These are phyloP conservation scores for Drosophila mayaguana DNA, from an alignment of 2,888 invertebrate species.

Conservation along the genomic window DNA sequence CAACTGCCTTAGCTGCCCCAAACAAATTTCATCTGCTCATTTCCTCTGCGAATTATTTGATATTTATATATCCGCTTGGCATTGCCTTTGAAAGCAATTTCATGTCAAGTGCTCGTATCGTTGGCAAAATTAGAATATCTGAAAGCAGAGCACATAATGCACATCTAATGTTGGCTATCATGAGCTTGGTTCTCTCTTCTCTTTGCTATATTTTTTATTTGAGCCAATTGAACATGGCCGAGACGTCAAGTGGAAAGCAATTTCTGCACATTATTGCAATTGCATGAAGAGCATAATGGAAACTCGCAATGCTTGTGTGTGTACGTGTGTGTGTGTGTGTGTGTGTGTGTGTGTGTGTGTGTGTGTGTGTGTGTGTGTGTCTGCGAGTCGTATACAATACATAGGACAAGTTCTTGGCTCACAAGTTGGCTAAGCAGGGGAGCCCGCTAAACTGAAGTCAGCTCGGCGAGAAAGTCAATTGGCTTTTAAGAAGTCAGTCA, in stretches of 20 bases:
- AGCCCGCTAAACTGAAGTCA: conserved; percentile 48
- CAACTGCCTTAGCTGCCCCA: neutral
- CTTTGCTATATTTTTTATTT: conserved; percentile 10
- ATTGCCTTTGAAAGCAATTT: conserved; percentile 19
- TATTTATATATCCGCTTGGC: conserved; percentile 7
- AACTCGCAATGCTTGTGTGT: conserved; percentile 50
- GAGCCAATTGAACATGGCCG: conserved; percentile 33
- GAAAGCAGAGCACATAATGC: conserved; percentile 25
- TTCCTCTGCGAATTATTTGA: conserved; percentile 2
- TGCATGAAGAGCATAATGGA: conserved; percentile 61
- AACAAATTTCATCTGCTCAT: neutral
- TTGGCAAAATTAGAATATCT: conserved; percentile 33
- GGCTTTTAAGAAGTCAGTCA: conserved; percentile 77
- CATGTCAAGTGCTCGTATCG: conserved; percentile 18
- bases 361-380: conserved; percentile 4
- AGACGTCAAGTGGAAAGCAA: conserved; percentile 65
- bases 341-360: conserved; percentile 4
- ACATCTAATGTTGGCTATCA: conserved; percentile 24
- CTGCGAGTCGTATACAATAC: conserved; percentile 1
- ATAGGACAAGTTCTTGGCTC: conserved; percentile 28
- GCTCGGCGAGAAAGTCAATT: conserved; percentile 66
- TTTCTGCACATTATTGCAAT: conserved; percentile 68
- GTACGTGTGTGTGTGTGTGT: conserved; percentile 7
- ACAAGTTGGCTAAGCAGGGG: conserved; percentile 29
- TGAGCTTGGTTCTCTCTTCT: neutral